Evolutionary conservation across 2,888 invertebrate species (phyloP), one percentile per base, ranked within the genome.

Genomic region (Netelia inedita): DNA sequence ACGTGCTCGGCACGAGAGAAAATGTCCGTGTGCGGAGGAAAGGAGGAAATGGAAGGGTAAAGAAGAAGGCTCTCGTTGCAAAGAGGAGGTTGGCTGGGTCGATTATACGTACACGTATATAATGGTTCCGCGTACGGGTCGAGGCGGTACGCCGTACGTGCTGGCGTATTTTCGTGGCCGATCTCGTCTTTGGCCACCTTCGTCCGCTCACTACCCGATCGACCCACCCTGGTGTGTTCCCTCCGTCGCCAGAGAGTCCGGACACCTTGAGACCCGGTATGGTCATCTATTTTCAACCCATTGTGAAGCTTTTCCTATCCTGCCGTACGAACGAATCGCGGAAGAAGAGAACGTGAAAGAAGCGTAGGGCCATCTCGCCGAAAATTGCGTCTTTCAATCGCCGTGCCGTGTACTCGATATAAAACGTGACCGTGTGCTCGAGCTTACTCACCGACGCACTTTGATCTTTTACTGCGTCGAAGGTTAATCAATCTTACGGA

Each of bases 211-310:
- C 57, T 72, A 80, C 79, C 79, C 68, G 55, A 46, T 46, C 59
- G 55, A 21, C 50, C 28, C 35, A 41, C 61, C 57, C 69, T 68
- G 41, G 57, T 66, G 65, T 65, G 81, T 28, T 43, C 75, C 57
- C 46, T 59, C n/a, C 55, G 14, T 74, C 82, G 59, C 66, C 11
- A 63, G 57, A 53, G 28, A 63, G n/a, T 66, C 35, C 46, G n/a
- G 50, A 59, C 11, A 66, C 11, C 66, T 16, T 16, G 63, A 57
- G 57, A 65, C 83, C 79, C 35, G 46, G 71, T 53, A 55, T 16
- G 63, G 69, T 43, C 66, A 72, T 66, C 79, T 73, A 82, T 87
- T 79, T 87, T 79, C 83, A 68, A 81, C 72, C 82, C 72, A 87
- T 86, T 85, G 83, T 82, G 61, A 65, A 76, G 74, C 61, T 78